Evolutionary conservation across 2,888 invertebrate genomes (phyloP), one percentile per base, ranked within the genome.

Genomic region (Eueremaeus valkanovi): DNA sequence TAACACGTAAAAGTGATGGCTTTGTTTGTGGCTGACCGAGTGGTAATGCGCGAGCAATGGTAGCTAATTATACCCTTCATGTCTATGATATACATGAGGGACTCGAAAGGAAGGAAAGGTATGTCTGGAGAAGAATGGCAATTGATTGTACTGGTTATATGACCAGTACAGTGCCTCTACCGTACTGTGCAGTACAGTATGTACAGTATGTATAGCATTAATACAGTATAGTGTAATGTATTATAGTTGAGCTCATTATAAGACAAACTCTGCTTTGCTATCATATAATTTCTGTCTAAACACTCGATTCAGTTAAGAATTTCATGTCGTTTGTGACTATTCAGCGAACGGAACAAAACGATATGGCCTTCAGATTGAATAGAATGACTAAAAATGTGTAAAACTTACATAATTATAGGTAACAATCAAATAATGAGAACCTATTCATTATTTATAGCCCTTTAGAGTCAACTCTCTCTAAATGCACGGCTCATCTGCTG

Each of bases 341-440:
- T 61, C 31, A 61, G 3, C 16, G 18, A 29, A 55, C 6, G 29
- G 18, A 61, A 61, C 61, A 61, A 61, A 61, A n/a, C 61, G 29
- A 61, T 61, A 31, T 11, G 33, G 31, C 61, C 61, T 61, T 61
- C 31, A 51, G 27, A n/a, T 61, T 27, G 9, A 61, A 3, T 31
- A 11, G 31, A 29, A 55, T 49, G 9, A 49, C 2, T 18, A 61
- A 61, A 61, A 61, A 42, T 55, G 61, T 61, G 61, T 61, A 61
- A 61, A 61, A 61, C 31, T 61, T 31, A 11, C 1, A n/a, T 61
- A 61, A 61, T 61, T 61, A 61, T 31, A 61, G 31, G 31, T 33
- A 61, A 61, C 61, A 31, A 24, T 31, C 3, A 18, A 31, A 31
- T 61, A 61, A 31, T 61, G 18, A n/a, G 61, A 61, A 58, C 5